Conservation (phyloP, 2,888 invertebrate genomes). For the Deladenus siricidicola region DNA sequence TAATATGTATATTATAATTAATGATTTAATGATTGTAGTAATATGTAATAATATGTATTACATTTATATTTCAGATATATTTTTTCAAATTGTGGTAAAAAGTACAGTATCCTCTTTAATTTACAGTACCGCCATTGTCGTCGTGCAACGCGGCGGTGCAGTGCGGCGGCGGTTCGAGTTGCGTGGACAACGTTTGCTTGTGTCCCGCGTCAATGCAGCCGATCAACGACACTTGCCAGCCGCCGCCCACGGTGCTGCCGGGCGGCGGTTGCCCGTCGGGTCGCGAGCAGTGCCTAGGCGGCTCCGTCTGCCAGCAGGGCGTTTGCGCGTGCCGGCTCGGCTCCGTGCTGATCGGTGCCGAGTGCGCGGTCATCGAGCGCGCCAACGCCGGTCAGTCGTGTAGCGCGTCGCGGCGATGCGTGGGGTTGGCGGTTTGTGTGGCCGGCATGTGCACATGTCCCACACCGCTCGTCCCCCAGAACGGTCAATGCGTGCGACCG, state of each 20-base stretch:
- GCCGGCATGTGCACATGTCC: conserved; percentile 45
- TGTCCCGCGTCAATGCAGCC: conserved; percentile 34
- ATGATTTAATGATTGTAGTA: too few relatives aligned
- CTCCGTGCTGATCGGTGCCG: conserved; percentile 21
- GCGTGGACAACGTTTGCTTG: conserved; percentile 29
- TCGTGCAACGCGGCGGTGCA: conserved; percentile 31
- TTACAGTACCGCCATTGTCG: conserved; percentile 44
- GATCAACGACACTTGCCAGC: conserved; percentile 37
- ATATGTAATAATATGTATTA: too few relatives aligned
- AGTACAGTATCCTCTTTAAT: neutral
- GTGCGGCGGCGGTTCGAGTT: conserved; percentile 31
- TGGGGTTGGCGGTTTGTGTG: conserved; percentile 41
- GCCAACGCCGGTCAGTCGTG: conserved; percentile 37
- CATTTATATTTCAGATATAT: too few relatives aligned
- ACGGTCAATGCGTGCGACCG: conserved; percentile 28
- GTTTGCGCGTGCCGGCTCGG: conserved; percentile 37
- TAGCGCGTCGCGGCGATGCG: conserved; percentile 23
- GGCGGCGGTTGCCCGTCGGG: conserved; percentile 41
- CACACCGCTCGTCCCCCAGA: conserved; percentile 28
- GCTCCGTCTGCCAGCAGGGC: conserved; percentile 34
- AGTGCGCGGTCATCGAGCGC: conserved; percentile 32
- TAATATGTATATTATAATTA: too few relatives aligned
- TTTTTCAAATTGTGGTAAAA: too few relatives aligned
- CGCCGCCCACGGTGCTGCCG: conserved; percentile 40
- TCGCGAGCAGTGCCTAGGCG: conserved; percentile 41